Conservation (phyloP, 2,888 invertebrate genomes). For the Colostygia pectinataria region DNA sequence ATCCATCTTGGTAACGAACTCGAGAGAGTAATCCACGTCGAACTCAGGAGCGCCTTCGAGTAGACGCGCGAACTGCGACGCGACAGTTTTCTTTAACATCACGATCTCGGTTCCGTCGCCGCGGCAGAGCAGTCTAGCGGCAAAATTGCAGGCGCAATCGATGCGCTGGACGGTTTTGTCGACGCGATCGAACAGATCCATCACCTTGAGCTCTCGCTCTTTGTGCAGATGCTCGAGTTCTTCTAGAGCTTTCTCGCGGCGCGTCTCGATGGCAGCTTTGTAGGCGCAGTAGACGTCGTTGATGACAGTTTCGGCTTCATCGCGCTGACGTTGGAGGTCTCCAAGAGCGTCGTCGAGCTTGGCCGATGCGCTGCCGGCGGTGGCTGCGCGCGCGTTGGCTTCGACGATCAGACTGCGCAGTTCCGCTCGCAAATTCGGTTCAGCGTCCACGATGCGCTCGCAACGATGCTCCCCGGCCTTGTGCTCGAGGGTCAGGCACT, state of each 20-base stretch:
- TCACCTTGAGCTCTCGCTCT: conserved; percentile 93
- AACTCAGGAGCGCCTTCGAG: conserved; percentile 92
- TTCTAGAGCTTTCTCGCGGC: conserved; percentile 88
- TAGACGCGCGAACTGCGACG: conserved; percentile 89
- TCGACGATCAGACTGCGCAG: conserved; percentile 89
- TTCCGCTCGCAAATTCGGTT: conserved; percentile 90
- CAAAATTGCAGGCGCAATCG: conserved; percentile 93
- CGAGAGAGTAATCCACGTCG: conserved; percentile 90
- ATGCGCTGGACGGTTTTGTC: conserved; percentile 93
- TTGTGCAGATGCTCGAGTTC: conserved; percentile 90
- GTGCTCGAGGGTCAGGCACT: conserved; percentile 92
- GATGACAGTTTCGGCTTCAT: conserved; percentile 92
- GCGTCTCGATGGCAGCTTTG: conserved; percentile 91
- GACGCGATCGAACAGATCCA: conserved; percentile 93
- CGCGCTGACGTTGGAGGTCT: conserved; percentile 93
- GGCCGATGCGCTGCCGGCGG: conserved; percentile 89
- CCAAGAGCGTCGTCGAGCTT: conserved; percentile 91
- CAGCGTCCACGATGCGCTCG: conserved; percentile 91
- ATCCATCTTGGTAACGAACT: conserved; percentile 91
- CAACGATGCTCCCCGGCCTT: conserved; percentile 92
- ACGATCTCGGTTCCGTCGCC: conserved; percentile 94
- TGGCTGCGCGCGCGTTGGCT: conserved; percentile 88
- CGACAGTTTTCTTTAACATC: conserved; percentile 90
- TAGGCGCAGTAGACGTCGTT: conserved; percentile 91
- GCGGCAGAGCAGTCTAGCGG: conserved; percentile 90